These are phyloP conservation scores for Paradoxurus hermaphroditus DNA, from an alignment of 2,113 vertebrate species.

Conservation along the genomic window DNA sequence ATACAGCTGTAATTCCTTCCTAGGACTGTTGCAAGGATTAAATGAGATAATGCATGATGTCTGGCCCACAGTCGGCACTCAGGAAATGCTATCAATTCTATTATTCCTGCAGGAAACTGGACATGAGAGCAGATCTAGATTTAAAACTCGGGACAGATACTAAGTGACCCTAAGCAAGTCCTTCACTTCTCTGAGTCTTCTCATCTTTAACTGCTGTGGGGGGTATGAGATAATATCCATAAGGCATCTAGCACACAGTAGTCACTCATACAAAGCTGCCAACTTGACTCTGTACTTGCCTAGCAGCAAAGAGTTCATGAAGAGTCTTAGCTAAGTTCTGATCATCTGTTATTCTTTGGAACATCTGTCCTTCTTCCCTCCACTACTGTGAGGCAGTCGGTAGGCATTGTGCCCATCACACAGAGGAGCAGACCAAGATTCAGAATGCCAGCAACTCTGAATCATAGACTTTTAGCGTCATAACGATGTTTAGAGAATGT, in stretches of 20 bases:
- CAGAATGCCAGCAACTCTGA: not conserved
- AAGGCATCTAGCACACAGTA: not conserved
- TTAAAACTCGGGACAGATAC: not conserved
- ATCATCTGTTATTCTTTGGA: not conserved
- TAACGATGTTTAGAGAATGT: not conserved
- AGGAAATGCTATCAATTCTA: not conserved
- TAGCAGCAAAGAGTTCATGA: not conserved
- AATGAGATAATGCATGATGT: not conserved
- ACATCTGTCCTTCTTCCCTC: not conserved
- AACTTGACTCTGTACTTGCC: not conserved
- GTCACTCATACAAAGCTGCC: not conserved
- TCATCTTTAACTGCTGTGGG: not conserved
- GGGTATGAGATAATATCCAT: not conserved
- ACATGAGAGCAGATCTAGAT: not conserved
- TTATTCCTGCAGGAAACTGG: not conserved
- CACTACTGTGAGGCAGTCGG: not conserved
- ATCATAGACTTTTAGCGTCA: not conserved
- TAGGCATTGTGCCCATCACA: no score
- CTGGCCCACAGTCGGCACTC: not conserved
- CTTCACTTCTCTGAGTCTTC: not conserved
- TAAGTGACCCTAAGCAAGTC: not conserved
- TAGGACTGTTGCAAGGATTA: not conserved
- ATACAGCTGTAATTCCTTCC: not conserved
- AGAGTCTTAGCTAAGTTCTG: not conserved
- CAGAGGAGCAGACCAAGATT: not conserved